These are phyloP conservation scores for Cygnus atratus DNA, from an alignment of 2,113 vertebrate species.

Conservation along the genomic window DNA sequence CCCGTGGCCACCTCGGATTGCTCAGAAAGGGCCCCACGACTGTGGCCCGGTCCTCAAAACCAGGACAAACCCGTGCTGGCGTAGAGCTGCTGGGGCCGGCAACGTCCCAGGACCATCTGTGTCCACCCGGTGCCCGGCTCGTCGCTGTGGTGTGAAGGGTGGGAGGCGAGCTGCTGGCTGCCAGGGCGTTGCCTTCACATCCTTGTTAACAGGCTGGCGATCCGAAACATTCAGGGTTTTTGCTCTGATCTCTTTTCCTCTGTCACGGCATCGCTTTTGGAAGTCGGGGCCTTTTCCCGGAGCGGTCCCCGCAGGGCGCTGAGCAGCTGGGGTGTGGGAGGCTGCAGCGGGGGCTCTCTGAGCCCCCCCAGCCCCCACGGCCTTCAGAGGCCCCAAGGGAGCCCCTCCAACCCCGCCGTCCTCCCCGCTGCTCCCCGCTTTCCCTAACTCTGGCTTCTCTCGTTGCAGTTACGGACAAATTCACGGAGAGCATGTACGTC, in stretches of 20 bases:
- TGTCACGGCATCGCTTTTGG: background rate
- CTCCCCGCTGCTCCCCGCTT: rapidly evolving
- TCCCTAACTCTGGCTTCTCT: background rate
- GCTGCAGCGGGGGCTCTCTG: background rate
- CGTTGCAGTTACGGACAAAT: slow-evolving; percentile 89
- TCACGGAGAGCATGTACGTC: slow-evolving; percentile 94
- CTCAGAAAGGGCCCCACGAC: rapidly evolving
- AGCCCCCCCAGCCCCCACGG: background rate
- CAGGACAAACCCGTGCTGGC: background rate
- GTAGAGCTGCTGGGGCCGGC: rapidly evolving
- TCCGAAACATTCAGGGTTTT: background rate
- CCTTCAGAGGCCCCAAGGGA: background rate
- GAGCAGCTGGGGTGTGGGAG: background rate
- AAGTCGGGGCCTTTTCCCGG: background rate
- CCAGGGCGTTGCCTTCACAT: rapidly evolving
- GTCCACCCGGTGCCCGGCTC: background rate
- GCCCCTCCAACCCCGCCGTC: rapidly evolving
- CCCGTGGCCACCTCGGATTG: rapidly evolving
- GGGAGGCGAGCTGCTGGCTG: rapidly evolving
- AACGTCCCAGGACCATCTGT: too few species aligned
- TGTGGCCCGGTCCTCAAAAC: background rate
- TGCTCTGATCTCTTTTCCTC: background rate
- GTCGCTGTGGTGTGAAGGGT: rapidly evolving
- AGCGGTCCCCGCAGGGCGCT: background rate
- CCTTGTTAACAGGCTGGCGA: background rate